Percentiles rank a stretch among this genome's conserved stretches.
phyloP scores from a whole-genome alignment of 2,797 vertebrate genomes.

The Sebastes diaconus region DNA sequence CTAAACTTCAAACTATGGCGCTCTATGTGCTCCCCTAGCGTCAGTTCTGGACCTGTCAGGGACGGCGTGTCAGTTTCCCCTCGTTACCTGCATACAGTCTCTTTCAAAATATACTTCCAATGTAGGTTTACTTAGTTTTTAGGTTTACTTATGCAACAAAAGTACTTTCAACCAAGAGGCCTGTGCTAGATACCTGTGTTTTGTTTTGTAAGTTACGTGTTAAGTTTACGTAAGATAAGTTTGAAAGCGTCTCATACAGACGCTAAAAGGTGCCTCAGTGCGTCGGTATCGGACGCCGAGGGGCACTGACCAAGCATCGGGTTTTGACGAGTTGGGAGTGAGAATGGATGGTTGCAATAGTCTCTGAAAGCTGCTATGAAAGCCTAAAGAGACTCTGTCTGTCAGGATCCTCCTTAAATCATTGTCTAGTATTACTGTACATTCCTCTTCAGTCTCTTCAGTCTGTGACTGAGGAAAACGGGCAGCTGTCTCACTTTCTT shows the following conservation, averaged over 20 bases:
- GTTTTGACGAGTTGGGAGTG: not conserved
- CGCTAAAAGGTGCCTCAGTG: not conserved
- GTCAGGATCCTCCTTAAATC: constrained; percentile 27
- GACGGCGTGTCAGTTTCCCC: too few relatives aligned
- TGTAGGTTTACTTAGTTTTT: too few relatives aligned
- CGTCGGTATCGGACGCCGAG: not conserved
- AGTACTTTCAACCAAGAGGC: too few relatives aligned
- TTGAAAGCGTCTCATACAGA: too few relatives aligned
- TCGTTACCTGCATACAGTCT: too few relatives aligned
- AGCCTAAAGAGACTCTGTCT: constrained; percentile 5
- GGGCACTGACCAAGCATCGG: not conserved
- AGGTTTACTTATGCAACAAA: too few relatives aligned
- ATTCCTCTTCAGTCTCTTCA: constrained; percentile 18
- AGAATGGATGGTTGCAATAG: not conserved
- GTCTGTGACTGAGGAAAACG: constrained; percentile 26
- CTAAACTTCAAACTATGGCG: too few relatives aligned
- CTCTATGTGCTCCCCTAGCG: accelerated
- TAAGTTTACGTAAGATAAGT: too few relatives aligned
- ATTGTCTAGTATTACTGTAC: constrained; percentile 25
- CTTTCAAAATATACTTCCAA: too few relatives aligned
- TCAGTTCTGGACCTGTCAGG: too few relatives aligned
- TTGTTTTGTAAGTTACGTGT: too few relatives aligned
- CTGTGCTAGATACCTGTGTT: too few relatives aligned
- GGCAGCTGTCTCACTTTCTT: constrained; percentile 35
- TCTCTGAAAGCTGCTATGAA: not conserved